phyloP scores from a whole-genome alignment of 2,888 invertebrate species.

The Xestia xanthographa region DNA sequence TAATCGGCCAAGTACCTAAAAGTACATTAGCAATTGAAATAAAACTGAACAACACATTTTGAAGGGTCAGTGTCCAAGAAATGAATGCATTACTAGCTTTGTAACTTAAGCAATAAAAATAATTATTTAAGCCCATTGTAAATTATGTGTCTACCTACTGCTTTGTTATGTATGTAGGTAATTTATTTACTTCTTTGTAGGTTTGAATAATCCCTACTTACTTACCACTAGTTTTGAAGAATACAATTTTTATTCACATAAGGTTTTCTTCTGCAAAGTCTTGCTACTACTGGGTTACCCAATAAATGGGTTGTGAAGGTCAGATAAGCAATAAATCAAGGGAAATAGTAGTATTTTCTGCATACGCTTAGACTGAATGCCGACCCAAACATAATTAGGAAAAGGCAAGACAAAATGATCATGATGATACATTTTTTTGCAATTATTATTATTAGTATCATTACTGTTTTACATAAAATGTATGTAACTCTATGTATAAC shows the following conservation, averaged over 20 bases:
- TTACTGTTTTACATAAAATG: not conserved
- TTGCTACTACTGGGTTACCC: not conserved
- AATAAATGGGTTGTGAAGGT: not conserved
- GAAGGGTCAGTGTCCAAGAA: slow-evolving; percentile 77
- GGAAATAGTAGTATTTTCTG: not conserved
- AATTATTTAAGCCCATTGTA: slow-evolving; percentile 34
- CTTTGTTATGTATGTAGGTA: slow-evolving; percentile 36
- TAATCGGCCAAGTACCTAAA: slow-evolving; percentile 71
- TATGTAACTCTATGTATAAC: not conserved
- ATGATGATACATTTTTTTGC: not conserved
- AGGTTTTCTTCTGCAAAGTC: not conserved
- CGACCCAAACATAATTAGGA: not conserved
- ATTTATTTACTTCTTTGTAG: slow-evolving; percentile 37
- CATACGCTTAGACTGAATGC: not conserved
- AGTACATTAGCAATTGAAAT: slow-evolving; percentile 66
- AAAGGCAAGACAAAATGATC: not conserved
- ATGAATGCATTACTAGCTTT: slow-evolving; percentile 67
- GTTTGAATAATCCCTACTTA: not conserved
- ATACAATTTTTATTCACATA: not conserved
- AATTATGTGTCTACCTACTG: slow-evolving; percentile 28
- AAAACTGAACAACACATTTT: slow-evolving; percentile 73
- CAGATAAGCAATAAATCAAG: not conserved
- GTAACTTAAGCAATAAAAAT: slow-evolving; percentile 50
- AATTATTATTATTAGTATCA: not conserved
- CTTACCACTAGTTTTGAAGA: not conserved